phyloP scores from a whole-genome alignment of 2,888 invertebrate genomes.

The Monopis laevigella region DNA sequence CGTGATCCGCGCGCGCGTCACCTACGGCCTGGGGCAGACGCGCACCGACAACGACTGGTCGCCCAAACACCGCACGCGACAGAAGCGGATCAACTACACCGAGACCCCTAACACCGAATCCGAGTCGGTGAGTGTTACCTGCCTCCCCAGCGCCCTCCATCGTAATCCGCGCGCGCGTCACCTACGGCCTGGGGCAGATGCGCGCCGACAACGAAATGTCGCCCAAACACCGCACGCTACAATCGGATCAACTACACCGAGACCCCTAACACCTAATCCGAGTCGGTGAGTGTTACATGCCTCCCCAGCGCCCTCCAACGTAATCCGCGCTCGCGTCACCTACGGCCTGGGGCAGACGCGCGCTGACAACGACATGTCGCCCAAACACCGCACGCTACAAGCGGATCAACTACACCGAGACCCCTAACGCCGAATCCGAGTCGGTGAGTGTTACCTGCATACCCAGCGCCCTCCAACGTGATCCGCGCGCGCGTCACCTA shows the following conservation, averaged over 20 bases:
- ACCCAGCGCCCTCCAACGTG: constrained; percentile 43
- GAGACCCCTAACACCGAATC: constrained; percentile 80
- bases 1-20: constrained; percentile 48
- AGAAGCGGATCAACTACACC: constrained; percentile 79
- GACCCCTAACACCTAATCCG: constrained; percentile 77
- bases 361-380: constrained; percentile 64
- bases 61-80: constrained; percentile 74
- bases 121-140: constrained; percentile 76
- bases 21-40: constrained; percentile 66
- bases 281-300: constrained; percentile 71
- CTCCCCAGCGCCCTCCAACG: too few species aligned
- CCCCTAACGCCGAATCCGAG: constrained; percentile 77
- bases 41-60: constrained; percentile 65
- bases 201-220: constrained; percentile 65
- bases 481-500: constrained; percentile 57
- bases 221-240: constrained; percentile 74
- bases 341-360: constrained; percentile 65
- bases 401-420: constrained; percentile 81
- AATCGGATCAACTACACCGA: constrained; percentile 80
- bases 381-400: constrained; percentile 75
- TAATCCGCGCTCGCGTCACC: constrained; percentile 50
- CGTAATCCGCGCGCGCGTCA: constrained; percentile 48
- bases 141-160: too few species aligned
- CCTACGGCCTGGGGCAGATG: constrained; percentile 66
- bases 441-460: constrained; percentile 70